Conservation (phyloP, 2,113 vertebrate genomes). For the Paradisaea rubra region DNA sequence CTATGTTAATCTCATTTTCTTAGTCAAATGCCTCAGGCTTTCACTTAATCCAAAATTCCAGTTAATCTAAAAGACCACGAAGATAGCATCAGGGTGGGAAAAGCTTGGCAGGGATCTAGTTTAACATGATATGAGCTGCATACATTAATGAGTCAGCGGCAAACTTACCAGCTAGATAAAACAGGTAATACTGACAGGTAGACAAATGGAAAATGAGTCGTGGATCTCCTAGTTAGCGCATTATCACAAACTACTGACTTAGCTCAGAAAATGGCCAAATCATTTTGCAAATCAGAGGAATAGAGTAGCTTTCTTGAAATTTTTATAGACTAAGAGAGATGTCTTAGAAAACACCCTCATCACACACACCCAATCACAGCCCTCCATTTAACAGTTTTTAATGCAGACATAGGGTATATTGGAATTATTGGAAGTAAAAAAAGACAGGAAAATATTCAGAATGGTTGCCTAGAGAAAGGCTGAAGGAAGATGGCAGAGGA, state of each 20-base stretch:
- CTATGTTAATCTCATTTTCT: constrained; percentile 7
- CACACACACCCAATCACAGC: neutral
- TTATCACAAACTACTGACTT: neutral
- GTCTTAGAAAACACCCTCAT: neutral
- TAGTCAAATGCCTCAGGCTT: constrained; percentile 31
- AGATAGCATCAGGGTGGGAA: constrained; percentile 60
- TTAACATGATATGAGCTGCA: constrained; percentile 17
- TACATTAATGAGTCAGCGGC: constrained; percentile 33
- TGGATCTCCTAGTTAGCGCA: neutral
- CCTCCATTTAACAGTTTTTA: neutral
- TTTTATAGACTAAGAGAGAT: neutral
- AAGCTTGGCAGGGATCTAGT: neutral
- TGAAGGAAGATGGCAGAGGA: neutral
- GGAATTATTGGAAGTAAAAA: neutral
- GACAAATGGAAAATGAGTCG: constrained; percentile 11
- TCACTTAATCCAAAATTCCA: constrained; percentile 45
- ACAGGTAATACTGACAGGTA: neutral
- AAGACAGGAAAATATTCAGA: neutral
- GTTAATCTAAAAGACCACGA: constrained; percentile 20
- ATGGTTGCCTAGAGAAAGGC: neutral
- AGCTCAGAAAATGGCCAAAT: neutral
- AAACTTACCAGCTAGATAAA: constrained; percentile 13
- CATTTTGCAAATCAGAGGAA: neutral
- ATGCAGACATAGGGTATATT: neutral
- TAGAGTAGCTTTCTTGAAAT: neutral